Conservation (phyloP, 2,888 invertebrate genomes). For the Epicampocera succincta region DNA sequence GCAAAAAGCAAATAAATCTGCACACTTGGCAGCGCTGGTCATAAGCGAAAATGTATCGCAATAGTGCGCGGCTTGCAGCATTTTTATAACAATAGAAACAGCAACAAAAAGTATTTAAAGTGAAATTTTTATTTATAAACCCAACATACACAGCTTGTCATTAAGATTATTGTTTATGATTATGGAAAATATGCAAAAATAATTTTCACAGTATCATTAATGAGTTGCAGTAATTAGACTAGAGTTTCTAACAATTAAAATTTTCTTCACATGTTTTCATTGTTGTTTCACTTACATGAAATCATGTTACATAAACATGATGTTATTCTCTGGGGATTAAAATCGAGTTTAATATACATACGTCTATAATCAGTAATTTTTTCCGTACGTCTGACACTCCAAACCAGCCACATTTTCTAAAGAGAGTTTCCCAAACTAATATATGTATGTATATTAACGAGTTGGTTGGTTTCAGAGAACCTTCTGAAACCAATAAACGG, state of each 20-base stretch:
- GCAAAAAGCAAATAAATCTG: no score
- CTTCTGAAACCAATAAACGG: no score
- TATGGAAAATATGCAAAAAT: constrained; percentile 55
- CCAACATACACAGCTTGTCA: constrained; percentile 13
- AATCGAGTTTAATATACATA: no score
- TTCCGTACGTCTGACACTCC: no score
- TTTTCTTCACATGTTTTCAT: not conserved
- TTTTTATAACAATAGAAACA: constrained; percentile 32
- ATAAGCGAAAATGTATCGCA: constrained; percentile 49
- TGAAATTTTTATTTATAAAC: constrained; percentile 39
- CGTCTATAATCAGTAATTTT: no score
- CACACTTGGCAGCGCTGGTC: constrained; percentile 49
- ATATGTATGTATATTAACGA: no score
- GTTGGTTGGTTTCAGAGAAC: no score
- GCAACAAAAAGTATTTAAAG: constrained; percentile 26
- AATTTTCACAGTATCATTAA: constrained; percentile 57
- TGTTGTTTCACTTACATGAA: no score
- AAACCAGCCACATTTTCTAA: no score
- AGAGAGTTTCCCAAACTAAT: no score
- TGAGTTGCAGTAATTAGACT: constrained; percentile 43
- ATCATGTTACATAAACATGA: no score
- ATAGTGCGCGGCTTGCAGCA: not conserved
- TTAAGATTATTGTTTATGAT: constrained; percentile 30
- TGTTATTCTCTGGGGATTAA: no score
- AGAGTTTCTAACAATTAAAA: constrained; percentile 58